Evolutionary conservation across 2,113 vertebrate genomes (phyloP), one percentile per base, ranked within the genome.

Genomic region (Nesospiza acunhae): DNA sequence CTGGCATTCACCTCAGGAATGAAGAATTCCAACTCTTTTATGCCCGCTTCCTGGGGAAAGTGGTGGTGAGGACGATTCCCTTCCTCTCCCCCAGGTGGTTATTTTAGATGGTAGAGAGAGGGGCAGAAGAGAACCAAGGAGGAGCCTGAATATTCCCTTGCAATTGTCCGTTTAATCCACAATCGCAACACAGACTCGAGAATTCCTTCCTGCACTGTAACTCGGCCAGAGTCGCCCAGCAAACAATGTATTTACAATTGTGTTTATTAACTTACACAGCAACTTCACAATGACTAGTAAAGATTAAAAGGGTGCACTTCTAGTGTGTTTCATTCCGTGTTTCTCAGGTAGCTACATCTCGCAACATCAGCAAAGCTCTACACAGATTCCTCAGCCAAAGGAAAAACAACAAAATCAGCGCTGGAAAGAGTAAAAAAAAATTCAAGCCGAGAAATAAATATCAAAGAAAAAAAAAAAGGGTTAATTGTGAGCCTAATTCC

Each of bases 391-490:
- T 94, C 93, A 88, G 97, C 91, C 77, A 44, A 94, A 96, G 91
- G 27, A 95, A 93, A 95, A 94, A 96, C 49, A 96, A 95, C 96
- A 95, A 93, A 97, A 97, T 96, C 93, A 94, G 53, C 59, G 75
- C 52, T 77, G 42, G 55, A 95, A 79, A 70, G 13, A 75, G 63
- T 84, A 69, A 98, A 56, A 56, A 96, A 96, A 98, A 89, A 90
- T 96, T 84, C 66, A 92, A 97, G 96, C 91, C 55, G 84, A 98
- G 96, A 99, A 99, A 99, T 99, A 99, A 99, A 99, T 98, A 98
- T 28, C 98, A 94, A 98, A 98, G 97, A 97, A 94, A 92, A 92
- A 93, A 93, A 95, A 42, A 50, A 95, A 41, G 1, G 81, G 96
- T 98, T 98, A 98, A 98, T 97, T 97, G 96, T 47, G 96, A 98